Evolutionary conservation across 2,113 vertebrate species (phyloP), one percentile per base, ranked within the genome.

Genomic region (Spea multiplicata): DNA sequence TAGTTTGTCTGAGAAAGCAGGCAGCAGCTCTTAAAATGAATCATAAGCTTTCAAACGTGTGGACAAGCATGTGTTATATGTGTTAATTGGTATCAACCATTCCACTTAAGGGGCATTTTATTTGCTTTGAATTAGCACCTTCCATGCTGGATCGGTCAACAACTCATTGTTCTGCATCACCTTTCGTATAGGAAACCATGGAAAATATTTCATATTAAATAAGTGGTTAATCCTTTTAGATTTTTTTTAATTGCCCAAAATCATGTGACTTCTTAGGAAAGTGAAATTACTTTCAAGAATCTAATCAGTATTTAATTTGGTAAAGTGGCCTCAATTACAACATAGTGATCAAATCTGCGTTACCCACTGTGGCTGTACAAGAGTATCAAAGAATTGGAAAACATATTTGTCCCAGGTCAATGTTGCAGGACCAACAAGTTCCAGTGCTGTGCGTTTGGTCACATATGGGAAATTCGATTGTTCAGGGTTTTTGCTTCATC

Each of bases 21-120:
- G 78, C 78, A 74, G 78, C 71, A 59, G 78, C 64, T 80, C 71
- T 80, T 80, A 68, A 80, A 80, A 74, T 80, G 52, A 80, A 80
- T 74, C 71, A 80, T 80, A 80, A 67, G 64, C 64, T 74, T 61
- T 68, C 45, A 68, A 80, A 74, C 14, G 71, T 74, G 78, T 80
- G 45, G 61, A 74, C 78, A 80, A 80, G 62, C 68, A 80, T 80
- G 78, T 80, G 78, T 68, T 80, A 72, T 61, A 74, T 80, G 78
- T 80, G 78, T 80, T 80, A 80, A 80, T 80, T 80, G 78, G 78
- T 68, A 80, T 80, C 78, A 80, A 68, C 71, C 71, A 80, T 49
- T 74, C 44, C 65, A 74, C 71, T 80, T 80, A 68, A 80, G 45
- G 71, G 65, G 65, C 78, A 74, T 80, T 80, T 80, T 80, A 80